Evolutionary conservation across 2,113 vertebrate genomes (phyloP).

Genomic region (Rana temporaria): DNA sequence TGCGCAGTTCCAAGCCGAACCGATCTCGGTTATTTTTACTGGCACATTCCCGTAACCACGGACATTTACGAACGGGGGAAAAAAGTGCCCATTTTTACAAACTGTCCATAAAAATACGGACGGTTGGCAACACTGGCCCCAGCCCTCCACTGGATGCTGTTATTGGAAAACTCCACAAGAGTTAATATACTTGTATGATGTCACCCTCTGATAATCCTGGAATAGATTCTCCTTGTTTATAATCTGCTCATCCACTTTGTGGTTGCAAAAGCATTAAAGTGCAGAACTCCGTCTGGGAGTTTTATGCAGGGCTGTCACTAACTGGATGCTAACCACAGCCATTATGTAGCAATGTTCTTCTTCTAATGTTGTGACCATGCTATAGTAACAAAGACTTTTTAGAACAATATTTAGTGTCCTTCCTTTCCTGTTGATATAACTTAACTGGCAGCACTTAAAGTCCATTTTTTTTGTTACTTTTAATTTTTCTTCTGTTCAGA

Average conservation of each 20-base stretch:
- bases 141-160: too few relatives aligned
- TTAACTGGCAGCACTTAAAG: neutral
- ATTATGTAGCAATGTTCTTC: conserved; percentile 21
- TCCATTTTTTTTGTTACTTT: neutral
- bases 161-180: neutral
- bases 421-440: neutral
- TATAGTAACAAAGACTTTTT: conserved; percentile 9
- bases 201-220: neutral
- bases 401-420: conserved; percentile 20
- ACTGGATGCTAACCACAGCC: conserved; percentile 3
- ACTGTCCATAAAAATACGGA: too few relatives aligned
- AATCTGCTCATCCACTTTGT: conserved; percentile 21
- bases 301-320: conserved; percentile 1
- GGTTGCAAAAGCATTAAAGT: neutral
- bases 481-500: too few relatives aligned
- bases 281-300: neutral
- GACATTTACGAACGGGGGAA: too few relatives aligned
- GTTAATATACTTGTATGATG: neutral
- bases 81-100: too few relatives aligned
- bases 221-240: conserved; percentile 9
- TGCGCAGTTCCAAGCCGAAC: too few relatives aligned
- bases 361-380: conserved; percentile 13
- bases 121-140: too few relatives aligned
- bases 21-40: too few relatives aligned
- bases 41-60: too few relatives aligned